A percentile compares a stretch with the other conserved stretches of the same genome.
These are phyloP conservation scores for Miichthys miiuy DNA, from an alignment of 2,797 vertebrate species.

Conservation along the genomic window DNA sequence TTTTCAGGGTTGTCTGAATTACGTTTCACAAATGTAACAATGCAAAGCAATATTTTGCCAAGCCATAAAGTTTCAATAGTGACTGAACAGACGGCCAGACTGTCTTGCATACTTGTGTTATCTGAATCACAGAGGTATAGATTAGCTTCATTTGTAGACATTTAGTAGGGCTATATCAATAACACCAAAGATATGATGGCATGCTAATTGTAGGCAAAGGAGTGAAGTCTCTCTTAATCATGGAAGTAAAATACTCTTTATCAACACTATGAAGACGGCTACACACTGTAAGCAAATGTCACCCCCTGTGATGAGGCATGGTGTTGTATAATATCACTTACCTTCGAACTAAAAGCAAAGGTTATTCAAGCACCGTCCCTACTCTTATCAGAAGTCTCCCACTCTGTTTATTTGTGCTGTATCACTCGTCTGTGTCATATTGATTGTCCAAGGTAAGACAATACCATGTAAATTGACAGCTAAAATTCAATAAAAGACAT, in stretches of 20 bases:
- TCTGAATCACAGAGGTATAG: slow-evolving; percentile 38
- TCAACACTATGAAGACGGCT: slow-evolving; percentile 25
- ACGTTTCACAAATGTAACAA: neutral
- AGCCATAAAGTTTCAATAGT: neutral
- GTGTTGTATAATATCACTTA: slow-evolving; percentile 41
- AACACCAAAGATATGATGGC: slow-evolving; percentile 58
- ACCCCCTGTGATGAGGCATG: slow-evolving; percentile 52
- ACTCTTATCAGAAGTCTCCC: slow-evolving; percentile 44
- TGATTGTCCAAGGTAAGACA: slow-evolving; percentile 53
- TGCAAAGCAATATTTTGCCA: neutral
- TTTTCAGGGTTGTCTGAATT: neutral
- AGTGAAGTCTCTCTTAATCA: slow-evolving; percentile 33
- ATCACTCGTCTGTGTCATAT: slow-evolving; percentile 51
- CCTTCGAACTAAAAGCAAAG: slow-evolving; percentile 64
- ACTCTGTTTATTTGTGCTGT: slow-evolving; percentile 52
- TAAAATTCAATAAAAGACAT: slow-evolving; percentile 49
- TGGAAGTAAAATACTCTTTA: slow-evolving; percentile 39
- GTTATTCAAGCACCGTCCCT: slow-evolving; percentile 50
- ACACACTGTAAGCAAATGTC: slow-evolving; percentile 51
- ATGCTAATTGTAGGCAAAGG: slow-evolving; percentile 58
- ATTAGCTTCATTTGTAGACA: slow-evolving; percentile 40
- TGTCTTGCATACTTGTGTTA: slow-evolving; percentile 13
- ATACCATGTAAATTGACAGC: slow-evolving; percentile 20
- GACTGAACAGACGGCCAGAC: slow-evolving; percentile 25
- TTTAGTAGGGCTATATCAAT: slow-evolving; percentile 64